A percentile compares a stretch with the other conserved stretches of the same genome.
These are phyloP conservation scores for Oplegnathus fasciatus DNA, from an alignment of 2,113 vertebrate species.

Conservation along the genomic window DNA sequence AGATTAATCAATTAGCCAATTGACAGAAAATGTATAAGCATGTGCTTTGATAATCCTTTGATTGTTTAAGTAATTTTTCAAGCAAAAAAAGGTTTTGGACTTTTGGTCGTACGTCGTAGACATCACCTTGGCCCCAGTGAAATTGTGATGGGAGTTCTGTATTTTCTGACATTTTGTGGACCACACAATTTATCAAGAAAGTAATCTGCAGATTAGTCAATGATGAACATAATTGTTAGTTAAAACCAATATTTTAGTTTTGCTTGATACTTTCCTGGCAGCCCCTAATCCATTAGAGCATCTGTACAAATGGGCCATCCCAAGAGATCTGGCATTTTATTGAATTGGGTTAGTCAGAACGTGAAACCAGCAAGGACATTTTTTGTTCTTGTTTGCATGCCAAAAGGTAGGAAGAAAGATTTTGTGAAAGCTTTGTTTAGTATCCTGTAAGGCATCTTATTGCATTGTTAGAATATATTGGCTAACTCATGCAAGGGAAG, in stretches of 20 bases:
- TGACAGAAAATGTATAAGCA: neutral
- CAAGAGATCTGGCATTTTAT: neutral
- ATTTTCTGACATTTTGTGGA: neutral
- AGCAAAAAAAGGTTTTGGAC: neutral
- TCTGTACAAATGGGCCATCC: neutral
- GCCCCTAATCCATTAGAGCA: neutral
- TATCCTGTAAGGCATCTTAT: neutral
- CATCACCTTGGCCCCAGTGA: neutral
- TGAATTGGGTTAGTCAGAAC: conserved; percentile 78
- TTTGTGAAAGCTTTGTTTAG: conserved; percentile 6
- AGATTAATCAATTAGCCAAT: neutral
- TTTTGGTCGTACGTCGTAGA: neutral
- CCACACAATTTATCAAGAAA: neutral
- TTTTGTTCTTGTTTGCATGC: conserved; percentile 82
- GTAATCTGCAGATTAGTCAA: neutral
- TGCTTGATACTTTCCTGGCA: neutral
- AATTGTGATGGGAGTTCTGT: neutral
- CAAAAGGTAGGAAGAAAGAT: neutral
- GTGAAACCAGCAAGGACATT: conserved; percentile 19
- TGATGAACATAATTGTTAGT: neutral
- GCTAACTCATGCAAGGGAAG: conserved; percentile 35
- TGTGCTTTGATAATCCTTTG: neutral
- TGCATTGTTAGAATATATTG: conserved; percentile 23
- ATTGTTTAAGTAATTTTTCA: too few species aligned
- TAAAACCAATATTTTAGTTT: neutral